Conservation (phyloP, 2,113 vertebrate species). For the Myrmecophaga tridactyla region DNA sequence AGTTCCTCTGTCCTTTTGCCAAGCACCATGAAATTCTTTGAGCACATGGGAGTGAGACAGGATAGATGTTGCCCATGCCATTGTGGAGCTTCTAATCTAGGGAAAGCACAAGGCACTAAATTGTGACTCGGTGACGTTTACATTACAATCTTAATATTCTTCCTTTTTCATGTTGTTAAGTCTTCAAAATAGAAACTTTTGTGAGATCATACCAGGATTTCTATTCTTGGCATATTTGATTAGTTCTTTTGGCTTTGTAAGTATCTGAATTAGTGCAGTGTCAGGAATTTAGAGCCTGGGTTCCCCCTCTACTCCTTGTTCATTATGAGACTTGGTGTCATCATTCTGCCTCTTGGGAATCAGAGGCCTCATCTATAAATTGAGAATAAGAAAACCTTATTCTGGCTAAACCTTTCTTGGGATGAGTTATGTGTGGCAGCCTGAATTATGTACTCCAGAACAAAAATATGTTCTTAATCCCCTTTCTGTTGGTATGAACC, state of each 20-base stretch:
- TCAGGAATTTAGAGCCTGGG: not conserved
- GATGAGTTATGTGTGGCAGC: not conserved
- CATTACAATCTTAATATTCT: not conserved
- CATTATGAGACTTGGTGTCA: not conserved
- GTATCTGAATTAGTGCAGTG: not conserved
- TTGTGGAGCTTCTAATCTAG: not conserved
- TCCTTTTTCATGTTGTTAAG: not conserved
- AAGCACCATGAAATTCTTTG: not conserved
- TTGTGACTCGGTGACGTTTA: not conserved
- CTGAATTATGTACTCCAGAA: too few species aligned
- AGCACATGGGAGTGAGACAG: not conserved
- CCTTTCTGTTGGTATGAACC: too few species aligned
- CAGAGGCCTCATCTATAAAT: not conserved
- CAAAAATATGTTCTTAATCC: too few species aligned
- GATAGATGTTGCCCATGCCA: not conserved
- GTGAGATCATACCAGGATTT: not conserved
- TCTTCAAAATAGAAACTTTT: not conserved
- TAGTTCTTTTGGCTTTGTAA: not conserved
- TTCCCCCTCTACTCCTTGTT: not conserved
- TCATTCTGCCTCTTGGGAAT: not conserved
- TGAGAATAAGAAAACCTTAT: not conserved
- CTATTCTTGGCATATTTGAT: not conserved
- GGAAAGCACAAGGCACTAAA: not conserved
- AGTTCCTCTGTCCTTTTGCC: not conserved
- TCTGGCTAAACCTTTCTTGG: not conserved